Base-by-base conservation (phyloP, 2,113 vertebrate species). In the Melanerpes formicivorus region DNA sequence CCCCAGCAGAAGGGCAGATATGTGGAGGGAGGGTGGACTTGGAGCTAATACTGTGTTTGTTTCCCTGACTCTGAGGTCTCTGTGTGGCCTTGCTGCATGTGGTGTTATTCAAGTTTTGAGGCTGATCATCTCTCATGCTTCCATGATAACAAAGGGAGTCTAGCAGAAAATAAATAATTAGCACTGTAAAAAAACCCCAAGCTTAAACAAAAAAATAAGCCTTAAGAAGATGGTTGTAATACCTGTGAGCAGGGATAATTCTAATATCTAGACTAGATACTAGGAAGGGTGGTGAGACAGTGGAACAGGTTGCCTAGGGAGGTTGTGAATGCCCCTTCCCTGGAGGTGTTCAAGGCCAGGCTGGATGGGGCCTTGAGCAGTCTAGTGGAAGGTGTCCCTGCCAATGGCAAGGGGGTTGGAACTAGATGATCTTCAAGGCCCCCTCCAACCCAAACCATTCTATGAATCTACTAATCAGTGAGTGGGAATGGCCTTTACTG, bases 61-160 rank as follows among this genome's bases (percentile, higher is more conserved):
- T 72, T 76, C 34, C 34, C 30, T 1, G 1, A 40, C 66, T 76
- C 15, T 8, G n/a, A 65, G 58, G 63, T 84, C 65, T 84, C 9
- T 27, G 55, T 0, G 1, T 58, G 60, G 55, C 52, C 69, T 74
- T 3, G 0, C 63, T 40, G 59, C 9, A 0, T 14, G 40, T 34
- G 8, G 12, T 52, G 30, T 50, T 63, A 84, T 82, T 76, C 8
- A 29, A 14, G 29, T 80, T 86, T 44, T 64, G 70, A 29, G 55
- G 29, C 37, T 37, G 59, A 56, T 79, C 71, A 9, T 81, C 18
- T 81, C 46, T 69, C 10, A 1, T 54, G 52, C 17, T 89, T 89
- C 64, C 84, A 65, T 37, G 37, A 19, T 77, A 75, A 80, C 60
- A 73, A 71, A 34, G 3, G 7, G 32, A 85, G 37, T 58, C 42